Conservation (phyloP, 2,113 vertebrate genomes). For the Dicaeum eximium region DNA sequence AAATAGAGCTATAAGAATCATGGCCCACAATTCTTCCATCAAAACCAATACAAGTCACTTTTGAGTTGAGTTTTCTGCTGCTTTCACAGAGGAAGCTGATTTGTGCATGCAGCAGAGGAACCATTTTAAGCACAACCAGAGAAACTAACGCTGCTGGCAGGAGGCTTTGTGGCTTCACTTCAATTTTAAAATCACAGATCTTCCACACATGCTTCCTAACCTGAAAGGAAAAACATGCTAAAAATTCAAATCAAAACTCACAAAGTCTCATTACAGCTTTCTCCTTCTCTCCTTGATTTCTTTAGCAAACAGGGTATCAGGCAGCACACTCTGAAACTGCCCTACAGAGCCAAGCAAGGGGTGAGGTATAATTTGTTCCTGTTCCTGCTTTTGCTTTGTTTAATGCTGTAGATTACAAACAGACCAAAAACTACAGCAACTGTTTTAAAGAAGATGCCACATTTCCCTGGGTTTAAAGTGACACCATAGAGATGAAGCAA, state of each 20-base stretch:
- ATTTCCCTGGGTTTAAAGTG: not conserved
- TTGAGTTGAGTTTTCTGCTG: not conserved
- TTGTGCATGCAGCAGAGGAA: constrained; percentile 25
- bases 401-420: not conserved
- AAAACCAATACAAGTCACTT: not conserved
- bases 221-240: not conserved
- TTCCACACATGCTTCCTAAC: not conserved
- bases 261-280: not conserved
- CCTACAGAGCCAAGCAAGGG: not conserved
- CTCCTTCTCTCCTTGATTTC: not conserved
- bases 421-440: not conserved
- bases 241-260: not conserved
- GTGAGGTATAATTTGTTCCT: not conserved
- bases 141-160: not conserved
- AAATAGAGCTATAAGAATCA: not conserved
- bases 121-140: constrained; percentile 24
- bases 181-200: not conserved
- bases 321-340: not conserved
- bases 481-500: not conserved
- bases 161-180: constrained; percentile 10
- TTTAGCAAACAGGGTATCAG: not conserved
- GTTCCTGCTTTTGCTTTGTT: not conserved
- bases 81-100: constrained; percentile 39
- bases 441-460: not conserved
- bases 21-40: not conserved